Conservation (phyloP, 2,113 vertebrate species). For the Erpornis zantholeuca region DNA sequence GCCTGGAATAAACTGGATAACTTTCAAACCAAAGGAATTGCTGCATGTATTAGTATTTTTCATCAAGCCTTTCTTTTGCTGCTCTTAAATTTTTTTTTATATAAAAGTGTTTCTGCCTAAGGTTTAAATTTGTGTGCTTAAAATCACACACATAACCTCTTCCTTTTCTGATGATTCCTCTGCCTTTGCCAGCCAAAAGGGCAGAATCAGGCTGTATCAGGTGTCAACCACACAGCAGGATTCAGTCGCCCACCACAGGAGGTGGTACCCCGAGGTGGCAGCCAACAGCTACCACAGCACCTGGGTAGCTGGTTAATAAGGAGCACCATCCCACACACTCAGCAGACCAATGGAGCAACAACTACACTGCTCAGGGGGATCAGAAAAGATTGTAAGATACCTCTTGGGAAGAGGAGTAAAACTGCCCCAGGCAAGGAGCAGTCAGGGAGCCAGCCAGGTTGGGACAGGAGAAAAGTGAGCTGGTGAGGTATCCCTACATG, state of each 20-base stretch:
- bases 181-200: not conserved
- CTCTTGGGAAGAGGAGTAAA: not conserved
- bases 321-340: rapidly evolving
- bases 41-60: not conserved
- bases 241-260: not conserved
- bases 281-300: not conserved
- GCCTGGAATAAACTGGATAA: not conserved
- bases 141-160: not conserved
- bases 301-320: not conserved
- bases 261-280: not conserved
- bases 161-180: not conserved
- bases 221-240: not conserved
- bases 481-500: not conserved
- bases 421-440: not conserved
- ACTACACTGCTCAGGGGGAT: not conserved
- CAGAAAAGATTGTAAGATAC: not conserved
- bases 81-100: not conserved
- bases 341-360: rapidly evolving
- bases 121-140: not conserved
- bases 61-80: not conserved
- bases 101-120: not conserved
- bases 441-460: not conserved
- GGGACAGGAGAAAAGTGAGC: not conserved
- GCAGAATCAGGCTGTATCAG: not conserved
- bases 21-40: not conserved